Evolutionary conservation across 2,113 vertebrate genomes (phyloP).

Genomic region (Labeo rohita): DNA sequence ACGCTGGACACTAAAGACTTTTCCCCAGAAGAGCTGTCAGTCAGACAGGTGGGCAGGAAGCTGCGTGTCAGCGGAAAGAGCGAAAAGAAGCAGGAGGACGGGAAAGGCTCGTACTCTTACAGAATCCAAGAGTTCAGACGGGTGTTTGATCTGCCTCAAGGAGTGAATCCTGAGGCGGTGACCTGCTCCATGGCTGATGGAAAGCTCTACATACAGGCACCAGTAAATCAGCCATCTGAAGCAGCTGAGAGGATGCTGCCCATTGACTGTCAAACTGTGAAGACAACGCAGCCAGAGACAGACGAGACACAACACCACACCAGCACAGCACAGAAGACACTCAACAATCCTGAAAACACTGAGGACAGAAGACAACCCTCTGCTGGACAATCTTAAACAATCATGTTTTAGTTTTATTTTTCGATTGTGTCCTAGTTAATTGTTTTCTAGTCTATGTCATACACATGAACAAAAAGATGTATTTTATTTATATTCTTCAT

Average conservation of each 20-base stretch:
- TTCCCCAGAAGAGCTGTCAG: constrained; percentile 72
- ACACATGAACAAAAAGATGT: too few relatives aligned
- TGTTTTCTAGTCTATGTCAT: too few relatives aligned
- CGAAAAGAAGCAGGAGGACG: constrained; percentile 74
- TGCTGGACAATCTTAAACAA: neutral
- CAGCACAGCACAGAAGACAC: neutral
- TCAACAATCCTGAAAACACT: neutral
- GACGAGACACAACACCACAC: neutral
- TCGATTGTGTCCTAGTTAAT: too few relatives aligned
- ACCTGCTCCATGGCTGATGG: constrained; percentile 72
- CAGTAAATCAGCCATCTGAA: constrained; percentile 52
- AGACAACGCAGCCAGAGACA: neutral
- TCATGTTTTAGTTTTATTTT: neutral
- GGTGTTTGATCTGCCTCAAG: constrained; percentile 73
- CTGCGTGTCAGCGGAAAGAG: constrained; percentile 74
- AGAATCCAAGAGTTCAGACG: constrained; percentile 75
- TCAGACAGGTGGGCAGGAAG: constrained; percentile 76
- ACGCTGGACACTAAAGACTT: constrained; percentile 74
- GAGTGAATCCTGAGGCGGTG: constrained; percentile 68
- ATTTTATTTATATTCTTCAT: too few relatives aligned
- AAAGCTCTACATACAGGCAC: constrained; percentile 71
- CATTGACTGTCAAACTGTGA: constrained; percentile 60
- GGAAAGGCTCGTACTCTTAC: constrained; percentile 72
- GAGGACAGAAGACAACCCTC: neutral
- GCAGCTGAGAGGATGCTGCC: constrained; percentile 71